Evolutionary conservation across 2,113 vertebrate species (phyloP), one percentile per base, ranked within the genome.

Genomic region (Lutjanus erythropterus): DNA sequence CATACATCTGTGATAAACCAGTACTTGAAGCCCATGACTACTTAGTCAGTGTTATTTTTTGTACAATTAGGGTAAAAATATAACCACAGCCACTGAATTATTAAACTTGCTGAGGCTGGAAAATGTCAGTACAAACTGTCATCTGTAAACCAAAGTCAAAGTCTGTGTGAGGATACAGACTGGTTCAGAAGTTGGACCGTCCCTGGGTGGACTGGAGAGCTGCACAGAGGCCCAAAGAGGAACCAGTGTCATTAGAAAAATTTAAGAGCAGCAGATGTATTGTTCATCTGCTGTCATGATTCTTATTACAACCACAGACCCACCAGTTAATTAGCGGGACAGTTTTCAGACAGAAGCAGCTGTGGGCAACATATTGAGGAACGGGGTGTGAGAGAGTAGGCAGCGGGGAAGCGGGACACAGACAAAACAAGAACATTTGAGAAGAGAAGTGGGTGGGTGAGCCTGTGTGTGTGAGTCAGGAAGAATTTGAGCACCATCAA

Each of bases 291-390:
- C 89, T 85, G 86, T 91, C 92, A 86, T 82, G 85, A 78, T 86
- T 88, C 90, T 88, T 89, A 93, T 91, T 93, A 89, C 88, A 74
- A 85, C 70, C 86, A 69, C 83, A 85, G 89, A 90, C 70, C 88
- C 79, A 60, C 44, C 87, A 90, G 90, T 93, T 94, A 90, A 94
- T 94, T 92, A 93, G 89, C 88, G 83, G 91, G 91, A 92, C 93
- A 89, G 66, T 89, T 94, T 92, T 92, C 92, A 92, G 88, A 90
- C 87, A 81, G 81, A 90, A 88, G 89, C 93, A 94, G 93, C 90
- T 94, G 92, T 88, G 88, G 89, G 80, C 88, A 85, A 90, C 92
- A 94, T 93, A 93, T 93, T 93, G 90, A 89, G 89, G 78, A 81
- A 85, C 25, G 16, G 72, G 78, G 81, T 88, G 89, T 82, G 84